phyloP scores from a whole-genome alignment of 1,140 invertebrate species.

The Aphelinus certus region DNA sequence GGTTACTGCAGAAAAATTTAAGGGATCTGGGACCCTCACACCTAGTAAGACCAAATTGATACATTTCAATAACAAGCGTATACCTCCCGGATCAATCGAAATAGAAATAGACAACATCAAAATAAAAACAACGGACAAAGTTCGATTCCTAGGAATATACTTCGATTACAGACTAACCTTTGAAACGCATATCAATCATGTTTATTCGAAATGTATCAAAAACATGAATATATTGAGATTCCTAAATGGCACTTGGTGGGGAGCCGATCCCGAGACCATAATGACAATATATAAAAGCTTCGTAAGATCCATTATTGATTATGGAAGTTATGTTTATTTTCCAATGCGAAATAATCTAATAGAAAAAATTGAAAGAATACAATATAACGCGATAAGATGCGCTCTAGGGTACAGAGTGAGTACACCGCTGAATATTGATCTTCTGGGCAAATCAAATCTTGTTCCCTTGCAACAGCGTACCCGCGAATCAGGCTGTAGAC shows the following conservation, averaged over 20 bases:
- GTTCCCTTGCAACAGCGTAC: background rate
- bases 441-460: conserved; percentile 11
- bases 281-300: conserved; percentile 4
- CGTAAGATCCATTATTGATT: conserved; percentile 5
- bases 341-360: background rate
- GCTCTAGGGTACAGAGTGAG: background rate
- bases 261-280: background rate
- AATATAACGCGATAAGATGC: background rate
- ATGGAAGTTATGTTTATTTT: background rate
- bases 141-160: conserved; percentile 3
- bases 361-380: conserved; percentile 2
- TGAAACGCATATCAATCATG: background rate
- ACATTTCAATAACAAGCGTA: conserved; percentile 12
- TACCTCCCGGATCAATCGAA: background rate
- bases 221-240: conserved; percentile 3
- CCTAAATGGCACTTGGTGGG: background rate
- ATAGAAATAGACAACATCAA: background rate
- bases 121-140: background rate
- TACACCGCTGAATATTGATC: background rate
- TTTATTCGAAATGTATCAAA: background rate
- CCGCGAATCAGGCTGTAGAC: background rate
- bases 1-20: background rate
- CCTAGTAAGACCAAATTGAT: background rate
- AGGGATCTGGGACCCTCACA: background rate
- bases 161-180: conserved; percentile 10